phyloP scores from a whole-genome alignment of 2,888 invertebrate genomes.

The Spilarctia lutea region DNA sequence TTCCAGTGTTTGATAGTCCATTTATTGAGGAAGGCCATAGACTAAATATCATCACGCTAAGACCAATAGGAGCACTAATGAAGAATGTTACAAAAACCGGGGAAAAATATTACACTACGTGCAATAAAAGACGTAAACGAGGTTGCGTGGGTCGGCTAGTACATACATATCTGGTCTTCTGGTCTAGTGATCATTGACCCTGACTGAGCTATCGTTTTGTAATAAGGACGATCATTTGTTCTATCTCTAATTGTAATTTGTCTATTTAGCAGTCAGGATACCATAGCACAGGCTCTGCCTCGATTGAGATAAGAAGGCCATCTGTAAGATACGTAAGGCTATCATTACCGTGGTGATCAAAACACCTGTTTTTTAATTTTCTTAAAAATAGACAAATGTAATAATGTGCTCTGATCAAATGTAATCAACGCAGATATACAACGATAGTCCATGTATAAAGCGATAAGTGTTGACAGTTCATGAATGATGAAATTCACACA shows the following conservation, averaged over 20 bases:
- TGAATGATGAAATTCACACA: neutral
- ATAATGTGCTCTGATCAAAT: neutral
- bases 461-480: neutral
- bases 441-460: neutral
- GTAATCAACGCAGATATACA: neutral
- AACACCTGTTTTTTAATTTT: neutral
- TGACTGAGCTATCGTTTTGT: too few species aligned
- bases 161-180: neutral
- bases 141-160: too few species aligned
- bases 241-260: neutral
- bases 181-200: neutral
- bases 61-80: too few species aligned
- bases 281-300: neutral
- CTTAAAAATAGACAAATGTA: neutral
- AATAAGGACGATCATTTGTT: neutral
- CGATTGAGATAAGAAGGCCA: neutral
- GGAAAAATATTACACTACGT: too few species aligned
- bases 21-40: too few species aligned
- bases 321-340: neutral
- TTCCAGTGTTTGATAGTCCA: too few species aligned
- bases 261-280: neutral
- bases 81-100: too few species aligned
- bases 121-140: too few species aligned
- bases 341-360: neutral
- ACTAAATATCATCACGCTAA: too few species aligned